Evolutionary conservation across 2,797 vertebrate species (phyloP).

Genomic region (Dendrocincla fuliginosa): DNA sequence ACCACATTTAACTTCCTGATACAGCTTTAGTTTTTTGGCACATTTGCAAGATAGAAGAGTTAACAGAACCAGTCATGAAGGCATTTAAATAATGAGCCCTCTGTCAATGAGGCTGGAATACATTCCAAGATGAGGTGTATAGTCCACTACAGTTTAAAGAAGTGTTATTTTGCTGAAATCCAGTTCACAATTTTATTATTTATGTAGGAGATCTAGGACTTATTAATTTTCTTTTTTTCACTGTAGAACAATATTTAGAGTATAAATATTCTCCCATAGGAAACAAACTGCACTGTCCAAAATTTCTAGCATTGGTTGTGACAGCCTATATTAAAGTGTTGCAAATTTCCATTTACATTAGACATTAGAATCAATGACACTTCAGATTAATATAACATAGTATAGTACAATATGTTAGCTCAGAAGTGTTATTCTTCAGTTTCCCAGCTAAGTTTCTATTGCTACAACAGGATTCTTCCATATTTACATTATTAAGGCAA

Average conservation of each 20-base stretch:
- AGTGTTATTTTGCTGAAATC: not conserved
- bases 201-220: not conserved
- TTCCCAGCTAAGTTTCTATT: not conserved
- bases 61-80: not conserved
- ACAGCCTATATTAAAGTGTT: not conserved
- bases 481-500: not conserved
- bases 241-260: not conserved
- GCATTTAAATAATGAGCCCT: slow-evolving; percentile 15
- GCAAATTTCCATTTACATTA: not conserved
- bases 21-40: not conserved
- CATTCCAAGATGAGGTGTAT: not conserved
- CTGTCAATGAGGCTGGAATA: not conserved
- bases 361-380: not conserved
- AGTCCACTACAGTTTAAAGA: not conserved
- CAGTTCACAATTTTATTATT: not conserved
- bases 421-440: not conserved
- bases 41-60: slow-evolving; percentile 6
- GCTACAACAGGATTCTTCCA: not conserved
- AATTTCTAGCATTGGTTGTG: not conserved
- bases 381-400: not conserved
- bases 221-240: not conserved
- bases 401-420: not conserved
- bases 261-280: not conserved
- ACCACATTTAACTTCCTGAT: not conserved
- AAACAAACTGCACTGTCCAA: not conserved